Percentiles rank a stretch among this genome's conserved stretches.
Conservation (phyloP, 2,888 invertebrate species). For the Pseudococcus longispinus region DNA sequence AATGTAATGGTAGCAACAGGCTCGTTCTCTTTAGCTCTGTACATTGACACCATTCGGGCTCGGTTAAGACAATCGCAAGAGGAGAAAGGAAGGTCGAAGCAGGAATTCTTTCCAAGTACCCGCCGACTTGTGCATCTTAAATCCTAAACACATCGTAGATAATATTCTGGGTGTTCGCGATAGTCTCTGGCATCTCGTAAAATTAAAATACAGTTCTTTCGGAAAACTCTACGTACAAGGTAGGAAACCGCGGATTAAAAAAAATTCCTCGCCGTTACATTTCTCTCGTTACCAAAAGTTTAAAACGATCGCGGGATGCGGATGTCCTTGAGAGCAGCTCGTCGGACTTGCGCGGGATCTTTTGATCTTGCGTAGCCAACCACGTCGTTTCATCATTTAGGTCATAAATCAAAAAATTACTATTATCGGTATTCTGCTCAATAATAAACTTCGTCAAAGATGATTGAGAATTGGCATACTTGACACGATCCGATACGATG, state of each 20-base stretch:
- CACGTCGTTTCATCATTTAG: conserved; percentile 29
- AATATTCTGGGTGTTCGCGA: neutral
- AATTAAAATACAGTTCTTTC: neutral
- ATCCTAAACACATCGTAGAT: neutral
- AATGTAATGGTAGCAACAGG: neutral
- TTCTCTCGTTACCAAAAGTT: neutral
- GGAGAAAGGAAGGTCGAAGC: conserved; percentile 22
- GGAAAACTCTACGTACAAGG: neutral
- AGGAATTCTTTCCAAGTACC: conserved; percentile 12
- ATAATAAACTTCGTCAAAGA: neutral
- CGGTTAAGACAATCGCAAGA: conserved; percentile 1
- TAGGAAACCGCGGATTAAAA: neutral
- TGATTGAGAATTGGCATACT: neutral
- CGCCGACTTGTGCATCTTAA: neutral
- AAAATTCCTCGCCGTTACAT: neutral
- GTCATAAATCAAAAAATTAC: conserved; percentile 33
- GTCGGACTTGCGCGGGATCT: neutral
- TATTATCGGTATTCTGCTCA: neutral
- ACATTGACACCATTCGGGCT: conserved; percentile 27
- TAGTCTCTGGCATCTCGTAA: neutral
- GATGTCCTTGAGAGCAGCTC: conserved; percentile 17
- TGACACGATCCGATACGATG: neutral
- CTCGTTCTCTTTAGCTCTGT: neutral
- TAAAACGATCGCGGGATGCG: neutral
- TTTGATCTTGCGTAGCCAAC: conserved; percentile 9